A percentile compares a stretch with the other conserved stretches of the same genome.
phyloP scores from a whole-genome alignment of 2,113 vertebrate species.

The Campylomormyrus tamandua region DNA sequence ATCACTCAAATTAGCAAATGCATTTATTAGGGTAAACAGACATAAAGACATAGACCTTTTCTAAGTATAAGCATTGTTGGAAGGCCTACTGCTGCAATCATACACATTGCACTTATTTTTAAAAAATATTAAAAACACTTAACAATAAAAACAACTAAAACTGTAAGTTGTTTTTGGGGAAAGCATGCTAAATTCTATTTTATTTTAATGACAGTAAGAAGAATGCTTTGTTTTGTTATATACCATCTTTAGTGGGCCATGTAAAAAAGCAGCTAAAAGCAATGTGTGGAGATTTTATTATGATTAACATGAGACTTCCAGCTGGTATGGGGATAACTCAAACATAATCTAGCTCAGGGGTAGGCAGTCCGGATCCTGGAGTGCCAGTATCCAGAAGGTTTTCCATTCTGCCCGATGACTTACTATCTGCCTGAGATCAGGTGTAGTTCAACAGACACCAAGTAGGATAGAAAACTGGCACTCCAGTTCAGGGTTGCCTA shows the following conservation, averaged over 20 bases:
- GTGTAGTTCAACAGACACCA: neutral
- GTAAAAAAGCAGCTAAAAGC: neutral
- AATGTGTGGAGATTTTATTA: neutral
- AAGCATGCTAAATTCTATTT: neutral
- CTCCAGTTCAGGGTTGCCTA: neutral
- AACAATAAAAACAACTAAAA: neutral
- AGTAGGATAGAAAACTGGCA: neutral
- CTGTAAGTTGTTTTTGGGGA: neutral
- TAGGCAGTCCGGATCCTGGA: neutral
- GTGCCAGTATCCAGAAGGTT: neutral
- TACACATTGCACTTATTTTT: neutral
- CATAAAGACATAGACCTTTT: neutral
- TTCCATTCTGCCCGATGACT: neutral
- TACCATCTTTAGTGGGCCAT: neutral
- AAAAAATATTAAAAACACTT: neutral
- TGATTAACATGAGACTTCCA: neutral
- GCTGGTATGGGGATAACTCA: neutral
- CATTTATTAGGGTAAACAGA: neutral
- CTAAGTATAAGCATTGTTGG: neutral
- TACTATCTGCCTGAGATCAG: neutral
- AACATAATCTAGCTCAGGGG: neutral
- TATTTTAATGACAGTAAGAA: neutral
- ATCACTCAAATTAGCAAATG: neutral
- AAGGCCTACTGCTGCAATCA: neutral
- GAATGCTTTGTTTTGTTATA: neutral